These are phyloP conservation scores for Sanderia malayensis DNA, from an alignment of 30 jellyfish, hydroid and myxozoan species.

Conservation along the genomic window DNA sequence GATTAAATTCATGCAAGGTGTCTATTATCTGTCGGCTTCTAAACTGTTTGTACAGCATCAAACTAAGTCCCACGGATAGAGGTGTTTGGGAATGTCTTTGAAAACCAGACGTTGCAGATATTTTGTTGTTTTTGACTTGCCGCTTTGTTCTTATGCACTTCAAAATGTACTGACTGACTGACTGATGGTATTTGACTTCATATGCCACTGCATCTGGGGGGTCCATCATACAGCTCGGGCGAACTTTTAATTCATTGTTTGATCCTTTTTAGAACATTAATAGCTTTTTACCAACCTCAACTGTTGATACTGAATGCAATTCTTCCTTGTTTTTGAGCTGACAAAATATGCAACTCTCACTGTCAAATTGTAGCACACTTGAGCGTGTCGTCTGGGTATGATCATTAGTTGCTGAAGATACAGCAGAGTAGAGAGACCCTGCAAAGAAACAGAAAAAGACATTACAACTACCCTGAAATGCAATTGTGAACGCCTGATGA, in stretches of 20 bases:
- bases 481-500: background rate
- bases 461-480: background rate
- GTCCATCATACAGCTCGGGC: conserved; percentile 2
- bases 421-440: background rate
- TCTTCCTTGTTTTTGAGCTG: background rate
- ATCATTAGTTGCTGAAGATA: too few relatives aligned
- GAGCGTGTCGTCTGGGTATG: conserved; percentile 1
- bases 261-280: background rate
- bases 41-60: background rate
- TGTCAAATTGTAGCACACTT: background rate
- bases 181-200: background rate
- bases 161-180: background rate
- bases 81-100: conserved; percentile 1
- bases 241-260: background rate
- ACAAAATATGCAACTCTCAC: conserved; percentile 1
- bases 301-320: background rate
- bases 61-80: conserved; percentile 4
- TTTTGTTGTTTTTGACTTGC: conserved; percentile 1
- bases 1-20: conserved; percentile 2
- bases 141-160: background rate
- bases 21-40: background rate
- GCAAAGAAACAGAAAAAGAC: background rate
- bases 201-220: conserved; percentile 1
- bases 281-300: background rate
- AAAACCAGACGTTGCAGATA: conserved; percentile 1